Evolutionary conservation across 2,797 vertebrate genomes (phyloP).

Genomic region (Poecilia gillii): DNA sequence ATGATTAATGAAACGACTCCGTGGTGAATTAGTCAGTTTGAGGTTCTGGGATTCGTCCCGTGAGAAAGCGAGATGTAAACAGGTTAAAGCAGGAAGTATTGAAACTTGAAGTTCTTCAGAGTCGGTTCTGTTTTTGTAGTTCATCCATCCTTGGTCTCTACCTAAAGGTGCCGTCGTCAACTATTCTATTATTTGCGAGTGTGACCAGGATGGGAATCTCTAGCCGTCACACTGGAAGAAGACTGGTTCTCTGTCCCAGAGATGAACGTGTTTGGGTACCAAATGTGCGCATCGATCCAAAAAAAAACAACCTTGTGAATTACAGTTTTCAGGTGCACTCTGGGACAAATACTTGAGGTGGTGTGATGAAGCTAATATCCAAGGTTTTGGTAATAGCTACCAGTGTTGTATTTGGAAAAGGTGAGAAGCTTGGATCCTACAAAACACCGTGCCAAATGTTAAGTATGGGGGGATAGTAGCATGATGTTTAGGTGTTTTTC

Average conservation of each 20-base stretch:
- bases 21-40: slow-evolving; percentile 31
- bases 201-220: not conserved
- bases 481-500: not conserved
- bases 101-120: not conserved
- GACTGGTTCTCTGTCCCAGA: not conserved
- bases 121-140: not conserved
- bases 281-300: not conserved
- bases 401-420: not conserved
- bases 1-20: slow-evolving; percentile 68
- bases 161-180: not conserved
- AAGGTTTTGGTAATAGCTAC: not conserved
- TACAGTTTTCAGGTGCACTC: not conserved
- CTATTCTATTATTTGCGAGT: not conserved
- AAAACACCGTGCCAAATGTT: not conserved
- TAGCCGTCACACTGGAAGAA: not conserved
- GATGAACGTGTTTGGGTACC: not conserved
- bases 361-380: not conserved
- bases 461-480: not conserved
- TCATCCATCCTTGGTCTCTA: not conserved
- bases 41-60: not conserved
- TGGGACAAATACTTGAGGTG: not conserved
- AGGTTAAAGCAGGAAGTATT: not conserved
- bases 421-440: not conserved
- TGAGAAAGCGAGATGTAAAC: not conserved
- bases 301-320: not conserved